Conservation (phyloP, 1,140 invertebrate genomes). For the Odontomachus brunneus region DNA sequence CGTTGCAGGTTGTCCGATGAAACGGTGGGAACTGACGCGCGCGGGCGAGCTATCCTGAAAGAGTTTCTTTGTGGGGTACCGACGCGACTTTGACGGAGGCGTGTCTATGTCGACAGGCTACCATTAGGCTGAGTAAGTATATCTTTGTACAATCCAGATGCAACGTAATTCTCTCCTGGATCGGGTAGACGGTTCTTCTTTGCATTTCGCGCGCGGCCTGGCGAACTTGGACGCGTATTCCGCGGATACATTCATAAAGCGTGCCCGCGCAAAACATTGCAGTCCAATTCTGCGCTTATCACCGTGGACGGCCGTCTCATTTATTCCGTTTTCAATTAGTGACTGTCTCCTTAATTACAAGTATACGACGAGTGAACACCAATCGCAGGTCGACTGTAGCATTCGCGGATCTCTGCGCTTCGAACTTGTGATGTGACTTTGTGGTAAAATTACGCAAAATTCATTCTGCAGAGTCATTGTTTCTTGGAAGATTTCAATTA, state of each 20-base stretch:
- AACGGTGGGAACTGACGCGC: constrained; percentile 45
- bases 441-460: no score
- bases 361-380: no score
- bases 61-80: constrained; percentile 64
- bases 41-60: constrained; percentile 22
- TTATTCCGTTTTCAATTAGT: constrained; percentile 1
- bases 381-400: no score
- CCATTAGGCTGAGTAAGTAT: constrained; percentile 72
- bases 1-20: constrained; percentile 31
- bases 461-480: no score
- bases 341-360: no score
- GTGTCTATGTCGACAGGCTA: constrained; percentile 67
- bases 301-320: background rate
- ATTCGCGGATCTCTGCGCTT: no score
- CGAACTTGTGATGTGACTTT: no score
- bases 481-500: no score
- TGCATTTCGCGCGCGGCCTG: background rate
- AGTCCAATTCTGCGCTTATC: constrained; percentile 2
- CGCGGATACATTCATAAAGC: constrained; percentile 2
- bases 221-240: background rate
- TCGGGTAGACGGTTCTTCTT: constrained; percentile 36
- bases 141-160: constrained; percentile 69
- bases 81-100: constrained; percentile 67
- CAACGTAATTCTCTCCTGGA: constrained; percentile 50
- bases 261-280: background rate